phyloP scores from a whole-genome alignment of 2,113 vertebrate genomes.

The Chaenocephalus aceratus region DNA sequence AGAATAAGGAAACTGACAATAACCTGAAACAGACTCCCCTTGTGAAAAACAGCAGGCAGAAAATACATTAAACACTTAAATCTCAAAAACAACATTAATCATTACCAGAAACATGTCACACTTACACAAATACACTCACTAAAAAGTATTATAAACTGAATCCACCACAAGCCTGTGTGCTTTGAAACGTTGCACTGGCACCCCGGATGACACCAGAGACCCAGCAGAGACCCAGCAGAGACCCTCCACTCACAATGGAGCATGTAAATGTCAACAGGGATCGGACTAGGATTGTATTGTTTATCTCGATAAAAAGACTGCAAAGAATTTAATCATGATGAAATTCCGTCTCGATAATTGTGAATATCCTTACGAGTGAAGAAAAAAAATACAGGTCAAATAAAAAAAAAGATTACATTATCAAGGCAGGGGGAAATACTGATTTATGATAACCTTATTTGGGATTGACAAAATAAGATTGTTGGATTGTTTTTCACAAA shows the following conservation, averaged over 20 bases:
- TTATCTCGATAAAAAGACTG: too few species aligned
- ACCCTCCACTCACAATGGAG: neutral
- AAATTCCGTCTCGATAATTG: too few species aligned
- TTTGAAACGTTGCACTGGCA: slow-evolving; percentile 6
- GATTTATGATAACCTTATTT: too few species aligned
- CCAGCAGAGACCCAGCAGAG: slow-evolving; percentile 2
- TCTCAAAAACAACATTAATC: slow-evolving; percentile 48
- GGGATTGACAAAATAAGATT: too few species aligned
- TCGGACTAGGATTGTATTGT: too few species aligned
- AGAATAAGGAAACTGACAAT: slow-evolving; percentile 69
- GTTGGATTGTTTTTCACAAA: too few species aligned
- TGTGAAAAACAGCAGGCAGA: slow-evolving; percentile 48
- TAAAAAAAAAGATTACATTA: too few species aligned
- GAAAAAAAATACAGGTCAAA: too few species aligned
- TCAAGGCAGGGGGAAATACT: too few species aligned
- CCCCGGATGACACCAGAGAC: slow-evolving; percentile 26
- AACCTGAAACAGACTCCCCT: slow-evolving; percentile 54
- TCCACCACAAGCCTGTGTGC: slow-evolving; percentile 31
- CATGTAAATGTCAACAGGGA: neutral
- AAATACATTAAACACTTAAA: slow-evolving; percentile 53
- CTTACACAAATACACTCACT: slow-evolving; percentile 41
- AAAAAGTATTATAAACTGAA: slow-evolving; percentile 49
- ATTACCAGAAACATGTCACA: slow-evolving; percentile 40
- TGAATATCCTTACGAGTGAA: too few species aligned
- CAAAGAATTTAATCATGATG: too few species aligned